Conservation (phyloP, 2,113 vertebrate species). For the Nannobrachium achirus region DNA sequence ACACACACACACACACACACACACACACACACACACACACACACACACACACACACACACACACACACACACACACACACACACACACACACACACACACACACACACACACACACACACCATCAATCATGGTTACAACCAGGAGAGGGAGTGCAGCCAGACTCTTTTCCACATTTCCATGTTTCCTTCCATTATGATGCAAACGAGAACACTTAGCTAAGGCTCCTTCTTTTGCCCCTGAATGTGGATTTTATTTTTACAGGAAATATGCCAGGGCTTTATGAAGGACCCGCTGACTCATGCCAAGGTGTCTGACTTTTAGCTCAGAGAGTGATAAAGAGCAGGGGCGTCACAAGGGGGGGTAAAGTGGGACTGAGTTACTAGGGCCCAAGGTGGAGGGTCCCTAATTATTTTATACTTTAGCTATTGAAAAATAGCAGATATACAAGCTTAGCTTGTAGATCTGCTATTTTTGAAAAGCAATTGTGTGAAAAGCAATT, state of each 20-base stretch:
- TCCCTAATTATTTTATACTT: too few relatives aligned
- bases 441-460: too few relatives aligned
- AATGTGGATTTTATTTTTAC: too few relatives aligned
- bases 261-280: conserved; percentile 17
- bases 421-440: too few relatives aligned
- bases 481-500: too few relatives aligned
- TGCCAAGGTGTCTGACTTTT: conserved; percentile 26
- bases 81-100: conserved; percentile 17
- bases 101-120: conserved; percentile 13
- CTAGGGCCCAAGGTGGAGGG: too few relatives aligned
- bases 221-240: neutral
- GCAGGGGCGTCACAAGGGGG: too few relatives aligned
- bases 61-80: neutral
- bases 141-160: conserved; percentile 24
- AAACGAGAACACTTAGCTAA: conserved; percentile 33
- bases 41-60: conserved; percentile 3
- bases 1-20: neutral
- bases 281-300: conserved; percentile 21
- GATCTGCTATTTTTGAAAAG: too few relatives aligned
- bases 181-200: conserved; percentile 44
- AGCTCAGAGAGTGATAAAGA: too few relatives aligned
- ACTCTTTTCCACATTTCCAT: conserved; percentile 29
- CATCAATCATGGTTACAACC: conserved; percentile 50
- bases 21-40: neutral
- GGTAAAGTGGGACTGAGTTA: too few relatives aligned